Percentiles rank a stretch among this genome's conserved stretches.
phyloP scores from a whole-genome alignment of 2,797 vertebrate species.

The Moxostoma hubbsi region DNA sequence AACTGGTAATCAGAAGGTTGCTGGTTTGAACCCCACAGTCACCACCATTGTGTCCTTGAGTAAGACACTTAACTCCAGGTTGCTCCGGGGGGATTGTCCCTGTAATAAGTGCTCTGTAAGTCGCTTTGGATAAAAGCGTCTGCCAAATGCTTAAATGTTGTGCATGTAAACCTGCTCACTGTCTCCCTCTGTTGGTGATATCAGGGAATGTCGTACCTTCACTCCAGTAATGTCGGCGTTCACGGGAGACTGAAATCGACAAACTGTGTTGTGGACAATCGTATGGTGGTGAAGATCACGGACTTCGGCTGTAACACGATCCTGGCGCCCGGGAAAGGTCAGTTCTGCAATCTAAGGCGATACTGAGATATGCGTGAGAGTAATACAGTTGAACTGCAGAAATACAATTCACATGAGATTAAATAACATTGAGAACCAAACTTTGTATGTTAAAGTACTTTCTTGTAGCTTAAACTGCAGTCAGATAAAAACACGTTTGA shows the following conservation, averaged over 20 bases:
- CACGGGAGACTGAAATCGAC: slow-evolving; percentile 95
- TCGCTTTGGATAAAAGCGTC: no score
- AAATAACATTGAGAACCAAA: no score
- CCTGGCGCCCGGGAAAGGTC: slow-evolving; percentile 84
- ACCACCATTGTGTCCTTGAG: no score
- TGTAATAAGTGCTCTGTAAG: no score
- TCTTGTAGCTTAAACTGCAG: no score
- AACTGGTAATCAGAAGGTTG: no score
- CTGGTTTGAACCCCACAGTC: no score
- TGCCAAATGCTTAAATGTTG: no score
- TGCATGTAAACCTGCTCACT: background rate
- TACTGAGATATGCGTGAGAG: background rate
- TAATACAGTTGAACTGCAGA: background rate
- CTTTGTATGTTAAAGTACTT: no score
- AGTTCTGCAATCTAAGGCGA: background rate
- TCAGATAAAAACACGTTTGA: no score
- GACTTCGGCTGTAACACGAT: slow-evolving; percentile 94
- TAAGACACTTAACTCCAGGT: no score
- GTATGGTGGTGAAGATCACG: slow-evolving; percentile 98
- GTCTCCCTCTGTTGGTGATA: slow-evolving; percentile 2
- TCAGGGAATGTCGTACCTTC: slow-evolving; percentile 97
- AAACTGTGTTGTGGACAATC: slow-evolving; percentile 94
- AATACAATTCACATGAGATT: background rate
- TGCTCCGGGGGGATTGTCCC: no score
- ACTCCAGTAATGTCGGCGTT: slow-evolving; percentile 89